These are phyloP conservation scores for Lagria hirta DNA, from an alignment of 2,888 invertebrate species.

Conservation along the genomic window DNA sequence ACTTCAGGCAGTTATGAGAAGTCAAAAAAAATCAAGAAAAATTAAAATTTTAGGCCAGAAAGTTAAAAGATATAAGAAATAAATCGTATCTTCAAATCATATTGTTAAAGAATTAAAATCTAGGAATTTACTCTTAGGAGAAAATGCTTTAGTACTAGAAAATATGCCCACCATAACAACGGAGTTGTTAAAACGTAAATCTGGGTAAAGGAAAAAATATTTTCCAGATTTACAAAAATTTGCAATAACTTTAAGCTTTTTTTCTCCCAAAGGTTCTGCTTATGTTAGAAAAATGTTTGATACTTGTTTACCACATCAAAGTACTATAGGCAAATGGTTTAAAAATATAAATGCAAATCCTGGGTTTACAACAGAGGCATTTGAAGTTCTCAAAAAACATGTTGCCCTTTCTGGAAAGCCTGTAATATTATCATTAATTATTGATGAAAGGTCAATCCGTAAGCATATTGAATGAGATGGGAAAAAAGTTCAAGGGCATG, in stretches of 20 bases:
- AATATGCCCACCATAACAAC: slow-evolving; percentile 8
- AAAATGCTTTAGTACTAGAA: slow-evolving; percentile 10
- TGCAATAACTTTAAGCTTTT: slow-evolving; percentile 30
- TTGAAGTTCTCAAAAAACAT: slow-evolving; percentile 30
- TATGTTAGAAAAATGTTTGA: slow-evolving; percentile 26
- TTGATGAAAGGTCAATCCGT: slow-evolving; percentile 42
- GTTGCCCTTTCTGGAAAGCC: slow-evolving; percentile 1
- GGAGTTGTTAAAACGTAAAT: slow-evolving; percentile 9
- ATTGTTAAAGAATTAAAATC: slow-evolving; percentile 10
- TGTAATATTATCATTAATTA: slow-evolving; percentile 33
- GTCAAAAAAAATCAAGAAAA: slow-evolving; percentile 2
- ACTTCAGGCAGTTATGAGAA: too few species aligned
- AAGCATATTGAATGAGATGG: slow-evolving; percentile 36
- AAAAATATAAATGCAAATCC: slow-evolving; percentile 29
- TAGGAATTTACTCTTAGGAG: slow-evolving; percentile 5
- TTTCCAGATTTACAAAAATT: slow-evolving; percentile 21
- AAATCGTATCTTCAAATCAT: slow-evolving; percentile 7
- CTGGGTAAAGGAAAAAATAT: slow-evolving; percentile 9
- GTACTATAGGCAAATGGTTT: slow-evolving; percentile 31
- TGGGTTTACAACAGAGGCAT: slow-evolving; percentile 32
- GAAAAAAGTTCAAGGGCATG: slow-evolving; percentile 35
- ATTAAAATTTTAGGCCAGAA: slow-evolving; percentile 9
- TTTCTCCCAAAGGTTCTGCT: slow-evolving; percentile 25
- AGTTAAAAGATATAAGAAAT: slow-evolving; percentile 14
- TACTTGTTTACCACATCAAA: slow-evolving; percentile 24